phyloP scores from a whole-genome alignment of 2,888 invertebrate species.

The Euzophera pinguis region DNA sequence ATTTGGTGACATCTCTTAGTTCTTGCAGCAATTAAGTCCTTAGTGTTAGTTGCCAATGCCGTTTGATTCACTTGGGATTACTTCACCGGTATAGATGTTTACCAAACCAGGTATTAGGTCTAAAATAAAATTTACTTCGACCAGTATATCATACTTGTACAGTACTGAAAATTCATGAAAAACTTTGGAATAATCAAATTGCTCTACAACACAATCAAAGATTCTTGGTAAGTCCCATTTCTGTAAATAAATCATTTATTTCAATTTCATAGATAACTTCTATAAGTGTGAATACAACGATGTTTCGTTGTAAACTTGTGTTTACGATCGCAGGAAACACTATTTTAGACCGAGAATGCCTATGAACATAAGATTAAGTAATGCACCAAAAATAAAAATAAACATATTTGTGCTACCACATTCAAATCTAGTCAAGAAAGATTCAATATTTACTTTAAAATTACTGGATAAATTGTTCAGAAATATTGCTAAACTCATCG shows the following conservation, averaged over 20 bases:
- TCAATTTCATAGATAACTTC: neutral
- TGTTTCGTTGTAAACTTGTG: no score
- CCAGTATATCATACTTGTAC: neutral
- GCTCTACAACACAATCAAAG: neutral
- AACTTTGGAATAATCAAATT: no score
- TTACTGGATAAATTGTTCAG: slow-evolving; percentile 12
- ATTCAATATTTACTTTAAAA: neutral
- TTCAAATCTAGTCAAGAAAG: slow-evolving; percentile 20
- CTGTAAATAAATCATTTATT: neutral
- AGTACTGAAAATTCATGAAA: neutral
- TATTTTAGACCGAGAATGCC: neutral
- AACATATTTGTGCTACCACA: slow-evolving; percentile 35
- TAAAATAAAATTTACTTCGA: neutral
- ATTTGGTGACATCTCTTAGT: slow-evolving; percentile 15
- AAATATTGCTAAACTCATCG: slow-evolving; percentile 7
- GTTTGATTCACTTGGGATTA: neutral
- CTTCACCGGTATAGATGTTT: neutral
- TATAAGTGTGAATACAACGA: no score
- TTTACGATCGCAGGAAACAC: neutral
- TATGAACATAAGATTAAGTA: slow-evolving; percentile 13
- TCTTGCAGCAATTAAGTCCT: neutral
- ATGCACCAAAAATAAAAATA: slow-evolving; percentile 22
- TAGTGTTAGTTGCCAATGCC: slow-evolving; percentile 1
- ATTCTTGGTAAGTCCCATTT: neutral
- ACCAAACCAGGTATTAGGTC: neutral